phyloP scores from a whole-genome alignment of 2,797 vertebrate species.

The Typhlichthys subterraneus region DNA sequence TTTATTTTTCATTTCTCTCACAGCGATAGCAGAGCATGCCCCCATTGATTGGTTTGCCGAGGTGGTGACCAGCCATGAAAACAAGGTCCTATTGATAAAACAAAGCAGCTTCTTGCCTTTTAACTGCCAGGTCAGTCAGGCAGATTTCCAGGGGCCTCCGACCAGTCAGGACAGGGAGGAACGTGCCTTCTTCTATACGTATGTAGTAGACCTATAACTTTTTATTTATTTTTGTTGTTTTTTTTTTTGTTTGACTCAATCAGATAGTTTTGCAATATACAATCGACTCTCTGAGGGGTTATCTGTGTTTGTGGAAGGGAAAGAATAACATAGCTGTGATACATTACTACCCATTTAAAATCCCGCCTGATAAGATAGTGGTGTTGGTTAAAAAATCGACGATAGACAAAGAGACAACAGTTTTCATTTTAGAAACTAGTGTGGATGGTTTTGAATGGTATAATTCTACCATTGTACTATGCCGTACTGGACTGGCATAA shows the following conservation, averaged over 20 bases:
- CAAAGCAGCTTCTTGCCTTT: slow-evolving; percentile 77
- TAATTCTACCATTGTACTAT: slow-evolving; percentile 73
- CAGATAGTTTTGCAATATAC: slow-evolving; percentile 65
- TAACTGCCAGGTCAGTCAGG: slow-evolving; percentile 72
- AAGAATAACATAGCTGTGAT: slow-evolving; percentile 48
- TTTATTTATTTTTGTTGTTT: slow-evolving; percentile 19
- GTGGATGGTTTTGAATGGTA: slow-evolving; percentile 65
- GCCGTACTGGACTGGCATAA: too few relatives aligned
- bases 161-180: slow-evolving; percentile 42
- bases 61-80: slow-evolving; percentile 97
- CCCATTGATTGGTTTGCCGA: slow-evolving; percentile 98
- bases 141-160: slow-evolving; percentile 54
- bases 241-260: slow-evolving; percentile 55
- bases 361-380: slow-evolving; percentile 50
- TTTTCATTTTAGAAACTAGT: slow-evolving; percentile 32
- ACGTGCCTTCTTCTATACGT: slow-evolving; percentile 25
- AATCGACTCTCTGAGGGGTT: slow-evolving; percentile 62
- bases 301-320: slow-evolving; percentile 62
- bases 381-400: slow-evolving; percentile 14
- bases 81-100: slow-evolving; percentile 93
- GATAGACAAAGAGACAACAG: slow-evolving; percentile 22
- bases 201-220: slow-evolving; percentile 39
- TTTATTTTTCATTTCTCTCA: slow-evolving; percentile 99
- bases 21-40: slow-evolving; percentile 94
- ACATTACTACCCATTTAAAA: slow-evolving; percentile 57